These are phyloP conservation scores for Tachuris rubrigastra DNA, from an alignment of 2,113 vertebrate genomes.

Conservation along the genomic window DNA sequence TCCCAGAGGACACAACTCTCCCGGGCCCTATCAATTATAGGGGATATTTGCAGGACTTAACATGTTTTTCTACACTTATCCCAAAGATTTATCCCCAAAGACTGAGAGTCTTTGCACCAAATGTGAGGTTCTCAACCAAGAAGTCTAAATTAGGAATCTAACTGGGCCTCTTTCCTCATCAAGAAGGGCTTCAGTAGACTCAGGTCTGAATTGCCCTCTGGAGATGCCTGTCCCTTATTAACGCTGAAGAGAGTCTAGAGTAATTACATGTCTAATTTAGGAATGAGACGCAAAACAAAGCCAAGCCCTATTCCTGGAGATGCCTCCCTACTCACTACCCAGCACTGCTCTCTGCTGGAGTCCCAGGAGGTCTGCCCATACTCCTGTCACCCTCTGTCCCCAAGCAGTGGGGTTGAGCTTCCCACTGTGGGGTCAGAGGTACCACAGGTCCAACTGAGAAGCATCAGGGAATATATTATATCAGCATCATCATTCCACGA, in stretches of 20 bases:
- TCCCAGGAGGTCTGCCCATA: background rate
- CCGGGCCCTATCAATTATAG: background rate
- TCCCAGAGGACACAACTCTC: background rate
- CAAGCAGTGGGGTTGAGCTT: fast-evolving
- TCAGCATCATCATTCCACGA: background rate
- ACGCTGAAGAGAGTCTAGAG: background rate
- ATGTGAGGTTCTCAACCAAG: background rate
- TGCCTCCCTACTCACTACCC: background rate
- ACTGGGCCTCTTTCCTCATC: background rate
- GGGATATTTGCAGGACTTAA: background rate
- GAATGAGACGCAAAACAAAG: background rate
- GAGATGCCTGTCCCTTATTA: background rate
- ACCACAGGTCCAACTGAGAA: fast-evolving
- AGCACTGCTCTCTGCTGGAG: background rate
- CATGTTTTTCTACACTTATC: background rate
- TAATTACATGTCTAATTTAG: background rate
- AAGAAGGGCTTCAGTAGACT: background rate
- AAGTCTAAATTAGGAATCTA: background rate
- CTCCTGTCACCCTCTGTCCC: background rate
- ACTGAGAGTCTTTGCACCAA: background rate
- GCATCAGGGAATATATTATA: background rate
- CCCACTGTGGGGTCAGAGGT: fast-evolving
- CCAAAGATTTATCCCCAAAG: background rate
- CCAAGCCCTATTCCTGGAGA: background rate
- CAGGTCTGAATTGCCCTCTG: background rate